Conservation (phyloP, 2,113 vertebrate genomes). For the Pelobates fuscus region DNA sequence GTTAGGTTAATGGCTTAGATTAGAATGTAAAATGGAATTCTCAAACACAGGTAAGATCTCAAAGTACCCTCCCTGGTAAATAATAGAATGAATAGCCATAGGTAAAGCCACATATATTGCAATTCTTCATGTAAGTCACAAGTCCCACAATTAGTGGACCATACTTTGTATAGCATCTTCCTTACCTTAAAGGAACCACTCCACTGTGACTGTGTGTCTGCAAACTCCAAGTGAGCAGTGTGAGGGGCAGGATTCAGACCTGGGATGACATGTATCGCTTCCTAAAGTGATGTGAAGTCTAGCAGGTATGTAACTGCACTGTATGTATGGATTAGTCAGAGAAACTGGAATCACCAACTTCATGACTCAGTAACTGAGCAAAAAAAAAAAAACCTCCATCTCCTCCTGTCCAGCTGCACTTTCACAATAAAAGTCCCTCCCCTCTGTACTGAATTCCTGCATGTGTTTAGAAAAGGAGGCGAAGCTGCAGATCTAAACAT, state of each 20-base stretch:
- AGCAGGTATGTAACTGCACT: no score
- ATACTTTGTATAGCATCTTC: neutral
- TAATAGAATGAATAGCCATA: no score
- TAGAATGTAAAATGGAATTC: no score
- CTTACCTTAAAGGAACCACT: neutral
- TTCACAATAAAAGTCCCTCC: constrained; percentile 79
- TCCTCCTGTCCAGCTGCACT: constrained; percentile 32
- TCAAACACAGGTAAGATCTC: no score
- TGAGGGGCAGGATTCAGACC: neutral
- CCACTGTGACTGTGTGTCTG: neutral
- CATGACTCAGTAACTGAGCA: constrained; percentile 61
- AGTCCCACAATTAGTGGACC: no score
- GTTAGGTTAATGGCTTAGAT: no score
- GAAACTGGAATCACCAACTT: constrained; percentile 50
- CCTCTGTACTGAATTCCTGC: constrained; percentile 44
- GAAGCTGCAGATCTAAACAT: constrained; percentile 44
- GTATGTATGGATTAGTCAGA: constrained; percentile 64
- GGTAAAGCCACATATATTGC: no score
- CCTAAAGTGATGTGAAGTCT: no score
- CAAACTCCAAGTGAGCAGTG: neutral
- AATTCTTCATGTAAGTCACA: no score
- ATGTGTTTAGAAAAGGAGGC: constrained; percentile 42
- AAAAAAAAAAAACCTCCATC: constrained; percentile 37
- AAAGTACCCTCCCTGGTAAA: no score
- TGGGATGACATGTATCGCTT: neutral